Evolutionary conservation across 2,113 vertebrate species (phyloP).

Genomic region (Phainopepla nitens): DNA sequence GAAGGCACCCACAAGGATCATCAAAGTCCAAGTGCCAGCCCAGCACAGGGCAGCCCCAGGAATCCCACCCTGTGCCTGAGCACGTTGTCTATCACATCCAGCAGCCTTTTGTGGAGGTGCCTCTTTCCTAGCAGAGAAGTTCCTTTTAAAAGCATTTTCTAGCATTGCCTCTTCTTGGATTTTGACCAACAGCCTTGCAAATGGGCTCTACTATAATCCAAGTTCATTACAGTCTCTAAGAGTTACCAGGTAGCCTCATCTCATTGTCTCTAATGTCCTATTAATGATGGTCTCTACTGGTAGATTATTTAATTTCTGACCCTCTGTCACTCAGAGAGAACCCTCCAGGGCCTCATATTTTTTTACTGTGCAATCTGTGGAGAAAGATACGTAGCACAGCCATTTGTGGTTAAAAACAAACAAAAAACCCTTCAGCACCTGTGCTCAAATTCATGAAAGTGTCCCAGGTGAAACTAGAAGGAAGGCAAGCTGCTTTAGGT

Average conservation of each 20-base stretch:
- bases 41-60: neutral
- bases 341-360: neutral
- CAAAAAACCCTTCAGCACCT: neutral
- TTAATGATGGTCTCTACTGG: neutral
- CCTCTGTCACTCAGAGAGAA: neutral
- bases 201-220: neutral
- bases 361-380: neutral
- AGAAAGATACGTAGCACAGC: neutral
- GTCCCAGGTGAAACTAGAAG: neutral
- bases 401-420: neutral
- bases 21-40: neutral
- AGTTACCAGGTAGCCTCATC: neutral
- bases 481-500: neutral
- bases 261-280: neutral
- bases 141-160: neutral
- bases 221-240: neutral
- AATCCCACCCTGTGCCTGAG: neutral
- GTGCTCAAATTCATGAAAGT: neutral
- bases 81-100: rapidly evolving
- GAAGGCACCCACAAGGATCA: neutral
- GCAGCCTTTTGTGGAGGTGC: neutral
- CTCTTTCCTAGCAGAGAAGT: neutral
- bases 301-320: neutral
- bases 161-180: neutral
- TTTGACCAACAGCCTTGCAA: neutral